Evolutionary conservation across 37 sponge, comb jelly and placozoan species (phyloP).

Genomic region (Oopsacas minuta): DNA sequence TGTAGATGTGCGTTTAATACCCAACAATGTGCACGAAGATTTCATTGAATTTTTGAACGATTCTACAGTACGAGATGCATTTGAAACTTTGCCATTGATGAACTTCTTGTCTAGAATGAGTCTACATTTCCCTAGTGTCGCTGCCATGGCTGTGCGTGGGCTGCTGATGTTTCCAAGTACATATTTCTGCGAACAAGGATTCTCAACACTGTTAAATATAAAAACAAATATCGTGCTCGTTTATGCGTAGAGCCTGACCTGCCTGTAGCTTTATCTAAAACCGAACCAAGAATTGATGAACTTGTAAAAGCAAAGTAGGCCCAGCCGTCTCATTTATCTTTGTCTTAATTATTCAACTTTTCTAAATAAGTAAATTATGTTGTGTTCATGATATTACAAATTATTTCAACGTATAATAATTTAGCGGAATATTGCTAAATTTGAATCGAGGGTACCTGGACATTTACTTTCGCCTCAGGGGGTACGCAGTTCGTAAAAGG

Average conservation of each 20-base stretch:
- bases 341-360: constrained; percentile 9
- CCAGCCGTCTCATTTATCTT: constrained; percentile 16
- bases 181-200: constrained; percentile 19
- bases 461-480: not conserved
- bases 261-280: constrained; percentile 13
- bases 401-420: not conserved
- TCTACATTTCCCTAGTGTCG: constrained; percentile 14
- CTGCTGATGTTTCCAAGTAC: constrained; percentile 19
- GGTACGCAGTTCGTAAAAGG: not conserved
- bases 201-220: constrained; percentile 14
- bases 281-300: constrained; percentile 17
- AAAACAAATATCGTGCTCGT: constrained; percentile 18
- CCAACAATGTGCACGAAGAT: constrained; percentile 12
- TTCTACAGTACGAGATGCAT: constrained; percentile 19
- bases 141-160: constrained; percentile 15
- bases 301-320: constrained; percentile 19
- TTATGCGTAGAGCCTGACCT: constrained; percentile 20
- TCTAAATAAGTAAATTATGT: constrained; percentile 6
- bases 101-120: constrained; percentile 17
- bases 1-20: constrained; percentile 19
- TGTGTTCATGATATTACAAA: constrained; percentile 11
- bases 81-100: constrained; percentile 19
- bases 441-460: not conserved
- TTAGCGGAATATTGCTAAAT: not conserved
- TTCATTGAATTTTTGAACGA: constrained; percentile 18